phyloP scores from a whole-genome alignment of 2,113 vertebrate species.

The Chaetodon trifascialis region DNA sequence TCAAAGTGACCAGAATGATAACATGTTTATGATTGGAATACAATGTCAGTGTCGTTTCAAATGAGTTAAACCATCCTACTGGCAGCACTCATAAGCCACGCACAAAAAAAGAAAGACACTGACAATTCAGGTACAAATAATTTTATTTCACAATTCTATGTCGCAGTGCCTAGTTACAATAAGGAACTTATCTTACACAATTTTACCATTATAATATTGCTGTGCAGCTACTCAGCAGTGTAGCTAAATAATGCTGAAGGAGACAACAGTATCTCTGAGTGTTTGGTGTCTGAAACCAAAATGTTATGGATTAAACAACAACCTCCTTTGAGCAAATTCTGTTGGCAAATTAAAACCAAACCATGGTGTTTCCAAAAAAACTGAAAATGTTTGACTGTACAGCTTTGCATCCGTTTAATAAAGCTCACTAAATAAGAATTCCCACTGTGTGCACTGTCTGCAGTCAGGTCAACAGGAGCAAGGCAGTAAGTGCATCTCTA shows the following conservation, averaged over 20 bases:
- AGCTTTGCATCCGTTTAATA: constrained; percentile 12
- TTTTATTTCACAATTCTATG: constrained; percentile 59
- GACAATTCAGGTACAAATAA: constrained; percentile 16
- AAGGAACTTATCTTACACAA: not conserved
- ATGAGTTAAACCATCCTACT: not conserved
- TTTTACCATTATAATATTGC: not conserved
- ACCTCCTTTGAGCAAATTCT: not conserved
- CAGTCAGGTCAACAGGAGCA: constrained; percentile 1
- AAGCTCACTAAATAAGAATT: not conserved
- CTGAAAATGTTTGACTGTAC: not conserved
- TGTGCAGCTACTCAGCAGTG: not conserved
- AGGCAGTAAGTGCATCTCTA: constrained; percentile 5
- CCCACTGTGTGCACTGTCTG: not conserved
- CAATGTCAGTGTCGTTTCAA: not conserved
- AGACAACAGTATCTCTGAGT: constrained; percentile 6
- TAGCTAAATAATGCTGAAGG: not conserved
- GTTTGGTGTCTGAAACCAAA: constrained; percentile 11
- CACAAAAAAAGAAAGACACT: not conserved
- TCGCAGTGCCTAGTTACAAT: constrained; percentile 39
- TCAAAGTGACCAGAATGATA: not conserved
- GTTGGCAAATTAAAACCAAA: not conserved
- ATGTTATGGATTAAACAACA: not conserved
- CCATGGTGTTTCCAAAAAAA: not conserved
- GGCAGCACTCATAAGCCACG: not conserved
- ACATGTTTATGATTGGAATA: not conserved